Evolutionary conservation across 2,797 vertebrate species (phyloP).

Genomic region (Hippopotamyrus pictus): DNA sequence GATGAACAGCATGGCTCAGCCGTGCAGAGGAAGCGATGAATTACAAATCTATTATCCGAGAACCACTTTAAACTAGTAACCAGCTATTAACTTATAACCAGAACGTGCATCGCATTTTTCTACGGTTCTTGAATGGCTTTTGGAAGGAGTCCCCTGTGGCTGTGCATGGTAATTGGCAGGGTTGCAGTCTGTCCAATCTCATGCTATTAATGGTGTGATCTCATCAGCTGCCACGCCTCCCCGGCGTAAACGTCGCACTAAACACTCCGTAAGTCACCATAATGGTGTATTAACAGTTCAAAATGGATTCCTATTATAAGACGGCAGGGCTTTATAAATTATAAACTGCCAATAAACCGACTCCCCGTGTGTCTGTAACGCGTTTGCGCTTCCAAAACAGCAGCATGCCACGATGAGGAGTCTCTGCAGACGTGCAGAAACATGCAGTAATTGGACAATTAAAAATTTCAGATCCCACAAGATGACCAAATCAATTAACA

Average conservation of each 20-base stretch:
- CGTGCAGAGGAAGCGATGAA: neutral
- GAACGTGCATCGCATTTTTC: neutral
- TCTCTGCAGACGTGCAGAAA: neutral
- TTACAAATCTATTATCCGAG: neutral
- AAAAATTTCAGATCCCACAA: slow-evolving; percentile 21
- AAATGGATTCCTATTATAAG: neutral
- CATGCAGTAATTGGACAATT: slow-evolving; percentile 23
- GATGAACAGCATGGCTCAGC: neutral
- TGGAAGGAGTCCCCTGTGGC: neutral
- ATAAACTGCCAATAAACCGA: neutral
- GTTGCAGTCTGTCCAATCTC: neutral
- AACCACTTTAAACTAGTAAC: neutral
- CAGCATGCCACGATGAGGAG: neutral
- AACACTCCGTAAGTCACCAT: neutral
- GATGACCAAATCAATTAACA: slow-evolving; percentile 22
- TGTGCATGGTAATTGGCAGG: neutral
- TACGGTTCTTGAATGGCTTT: neutral
- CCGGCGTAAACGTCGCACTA: neutral
- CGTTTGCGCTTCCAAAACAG: neutral
- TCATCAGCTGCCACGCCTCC: neutral
- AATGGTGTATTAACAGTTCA: neutral
- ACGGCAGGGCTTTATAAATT: neutral
- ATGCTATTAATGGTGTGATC: neutral
- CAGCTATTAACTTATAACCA: slow-evolving; percentile 2
- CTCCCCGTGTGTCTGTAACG: neutral